These are phyloP conservation scores for Nothocercus julius DNA, from an alignment of 2,113 vertebrate species.

Conservation along the genomic window DNA sequence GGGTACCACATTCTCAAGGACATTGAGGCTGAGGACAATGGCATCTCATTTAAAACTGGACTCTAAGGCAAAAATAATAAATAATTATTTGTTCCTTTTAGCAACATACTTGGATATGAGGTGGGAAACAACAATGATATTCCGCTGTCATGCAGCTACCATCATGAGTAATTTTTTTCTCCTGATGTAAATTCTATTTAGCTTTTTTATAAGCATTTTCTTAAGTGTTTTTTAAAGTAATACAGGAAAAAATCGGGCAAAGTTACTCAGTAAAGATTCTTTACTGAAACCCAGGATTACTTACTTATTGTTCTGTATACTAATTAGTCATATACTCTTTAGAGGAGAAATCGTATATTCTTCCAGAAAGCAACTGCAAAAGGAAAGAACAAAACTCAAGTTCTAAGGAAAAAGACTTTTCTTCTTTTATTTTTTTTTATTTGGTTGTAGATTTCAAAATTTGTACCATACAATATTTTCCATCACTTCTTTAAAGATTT, in stretches of 20 bases:
- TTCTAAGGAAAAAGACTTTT: neutral
- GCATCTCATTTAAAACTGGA: neutral
- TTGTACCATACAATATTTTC: neutral
- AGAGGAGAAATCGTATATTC: neutral
- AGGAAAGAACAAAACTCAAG: neutral
- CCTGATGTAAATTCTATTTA: neutral
- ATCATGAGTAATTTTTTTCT: neutral
- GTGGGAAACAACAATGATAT: neutral
- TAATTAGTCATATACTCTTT: neutral
- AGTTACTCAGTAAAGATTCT: neutral
- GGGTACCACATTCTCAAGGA: neutral
- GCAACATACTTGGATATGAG: neutral
- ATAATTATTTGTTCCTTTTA: neutral
- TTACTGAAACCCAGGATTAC: slow-evolving; percentile 14
- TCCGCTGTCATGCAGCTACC: neutral
- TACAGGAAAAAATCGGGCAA: neutral
- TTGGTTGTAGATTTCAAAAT: neutral
- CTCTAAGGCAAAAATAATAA: neutral
- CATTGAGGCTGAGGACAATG: neutral
- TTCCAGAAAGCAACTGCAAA: neutral
- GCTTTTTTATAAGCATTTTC: neutral
- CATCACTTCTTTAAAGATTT: neutral
- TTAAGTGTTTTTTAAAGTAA: neutral
- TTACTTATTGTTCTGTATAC: neutral
- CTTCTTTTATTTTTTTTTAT: neutral